Conservation (phyloP, 1,140 invertebrate species). For the Venturia canescens region DNA sequence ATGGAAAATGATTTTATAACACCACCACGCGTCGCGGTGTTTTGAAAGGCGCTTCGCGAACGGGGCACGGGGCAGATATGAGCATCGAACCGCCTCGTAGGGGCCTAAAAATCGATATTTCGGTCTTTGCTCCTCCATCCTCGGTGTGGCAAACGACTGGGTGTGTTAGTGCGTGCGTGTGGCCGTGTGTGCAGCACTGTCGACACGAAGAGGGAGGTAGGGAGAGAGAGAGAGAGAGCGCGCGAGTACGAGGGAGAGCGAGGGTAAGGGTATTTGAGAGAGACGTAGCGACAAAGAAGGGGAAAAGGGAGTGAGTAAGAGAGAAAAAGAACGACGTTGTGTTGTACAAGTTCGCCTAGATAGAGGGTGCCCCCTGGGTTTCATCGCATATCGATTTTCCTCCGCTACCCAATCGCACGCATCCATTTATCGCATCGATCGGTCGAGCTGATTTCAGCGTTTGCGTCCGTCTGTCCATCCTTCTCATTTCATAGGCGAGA, state of each 20-base stretch:
- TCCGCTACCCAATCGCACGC: conserved; percentile 76
- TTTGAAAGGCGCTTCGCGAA: conserved; percentile 66
- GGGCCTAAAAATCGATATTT: conserved; percentile 78
- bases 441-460: conserved; percentile 74
- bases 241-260: conserved; percentile 40
- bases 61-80: conserved; percentile 71
- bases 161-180: conserved; percentile 40
- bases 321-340: conserved; percentile 42
- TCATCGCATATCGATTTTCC: conserved; percentile 74
- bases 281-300: background rate
- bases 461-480: conserved; percentile 67
- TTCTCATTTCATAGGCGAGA: background rate
- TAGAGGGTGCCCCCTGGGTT: conserved; percentile 69
- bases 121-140: conserved; percentile 76
- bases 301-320: background rate
- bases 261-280: conserved; percentile 49
- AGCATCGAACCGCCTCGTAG: conserved; percentile 76
- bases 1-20: background rate
- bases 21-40: conserved; percentile 58
- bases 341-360: conserved; percentile 55
- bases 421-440: conserved; percentile 78
- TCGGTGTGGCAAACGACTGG: conserved; percentile 55
- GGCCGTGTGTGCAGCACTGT: conserved; percentile 45
- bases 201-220: conserved; percentile 48
- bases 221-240: background rate